These are phyloP conservation scores for Meteorus cinctellus DNA, from an alignment of 2,888 invertebrate species.

Conservation along the genomic window DNA sequence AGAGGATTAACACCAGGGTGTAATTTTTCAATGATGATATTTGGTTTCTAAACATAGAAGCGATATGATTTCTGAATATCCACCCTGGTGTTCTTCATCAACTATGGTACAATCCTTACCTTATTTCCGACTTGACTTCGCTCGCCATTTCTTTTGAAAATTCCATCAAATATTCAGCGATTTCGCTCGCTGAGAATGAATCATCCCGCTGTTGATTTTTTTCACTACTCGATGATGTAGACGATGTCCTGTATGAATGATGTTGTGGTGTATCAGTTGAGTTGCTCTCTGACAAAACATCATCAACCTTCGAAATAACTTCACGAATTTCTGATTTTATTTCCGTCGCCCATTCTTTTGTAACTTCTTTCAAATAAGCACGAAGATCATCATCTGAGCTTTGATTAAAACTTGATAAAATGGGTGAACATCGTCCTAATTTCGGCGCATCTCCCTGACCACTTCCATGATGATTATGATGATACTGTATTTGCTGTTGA, in stretches of 20 bases:
- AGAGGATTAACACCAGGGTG: no score
- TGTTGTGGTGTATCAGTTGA: conserved; percentile 72
- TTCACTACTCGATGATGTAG: conserved; percentile 54
- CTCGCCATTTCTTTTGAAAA: conserved; percentile 86
- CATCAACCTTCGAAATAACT: conserved; percentile 86
- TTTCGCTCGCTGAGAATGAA: conserved; percentile 84
- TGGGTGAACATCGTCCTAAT: conserved; percentile 67
- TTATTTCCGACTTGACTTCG: conserved; percentile 85
- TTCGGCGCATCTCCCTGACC: conserved; percentile 53
- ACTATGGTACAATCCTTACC: conserved; percentile 71
- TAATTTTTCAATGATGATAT: no score
- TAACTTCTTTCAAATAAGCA: conserved; percentile 85
- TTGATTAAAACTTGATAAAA: conserved; percentile 62
- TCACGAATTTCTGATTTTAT: conserved; percentile 88
- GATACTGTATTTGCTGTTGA: conserved; percentile 32
- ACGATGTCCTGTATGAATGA: conserved; percentile 57
- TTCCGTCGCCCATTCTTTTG: conserved; percentile 85
- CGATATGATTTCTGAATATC: no score
- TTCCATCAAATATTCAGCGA: conserved; percentile 85
- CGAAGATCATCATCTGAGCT: conserved; percentile 81
- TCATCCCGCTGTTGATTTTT: conserved; percentile 75
- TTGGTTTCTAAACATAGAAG: no score
- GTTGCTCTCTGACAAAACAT: conserved; percentile 83
- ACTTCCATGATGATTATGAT: conserved; percentile 51
- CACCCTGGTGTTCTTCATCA: no score